Percentiles rank a stretch among this genome's conserved stretches.
These are phyloP conservation scores for Urophycis tenuis DNA, from an alignment of 2,797 vertebrate genomes.

Conservation along the genomic window DNA sequence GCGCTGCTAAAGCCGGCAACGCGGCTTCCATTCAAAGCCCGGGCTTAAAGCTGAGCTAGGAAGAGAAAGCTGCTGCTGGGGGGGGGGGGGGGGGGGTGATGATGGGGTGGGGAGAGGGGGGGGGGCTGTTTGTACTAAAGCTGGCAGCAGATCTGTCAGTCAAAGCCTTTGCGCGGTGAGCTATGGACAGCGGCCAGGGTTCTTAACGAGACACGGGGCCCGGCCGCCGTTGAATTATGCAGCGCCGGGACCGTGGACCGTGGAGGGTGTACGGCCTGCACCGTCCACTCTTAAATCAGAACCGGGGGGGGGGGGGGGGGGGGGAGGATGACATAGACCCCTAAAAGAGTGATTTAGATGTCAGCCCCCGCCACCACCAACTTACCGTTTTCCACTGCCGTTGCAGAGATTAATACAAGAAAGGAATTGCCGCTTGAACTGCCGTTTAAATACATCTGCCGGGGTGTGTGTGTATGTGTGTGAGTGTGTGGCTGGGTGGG, in stretches of 20 bases:
- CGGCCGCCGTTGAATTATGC: conserved; percentile 53
- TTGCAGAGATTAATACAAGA: not conserved
- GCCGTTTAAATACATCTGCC: not conserved
- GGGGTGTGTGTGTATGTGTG: too few relatives aligned
- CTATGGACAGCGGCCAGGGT: conserved; percentile 52
- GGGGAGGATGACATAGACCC: not conserved
- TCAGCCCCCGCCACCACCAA: not conserved
- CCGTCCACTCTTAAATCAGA: not conserved
- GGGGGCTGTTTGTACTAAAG: conserved; percentile 18
- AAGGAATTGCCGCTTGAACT: not conserved
- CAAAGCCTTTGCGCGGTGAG: conserved; percentile 47
- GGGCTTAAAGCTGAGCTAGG: not conserved
- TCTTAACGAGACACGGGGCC: conserved; percentile 67
- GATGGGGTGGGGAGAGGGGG: too few relatives aligned
- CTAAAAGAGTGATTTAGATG: conserved; percentile 1
- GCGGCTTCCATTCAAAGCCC: not conserved
- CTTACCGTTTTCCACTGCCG: not conserved
- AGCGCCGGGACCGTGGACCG: too few relatives aligned
- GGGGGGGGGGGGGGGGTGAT: not conserved
- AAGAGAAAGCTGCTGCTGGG: not conserved
- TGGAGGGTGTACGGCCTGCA: too few relatives aligned
- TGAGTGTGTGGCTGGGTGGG: not conserved
- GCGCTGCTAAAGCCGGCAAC: not conserved
- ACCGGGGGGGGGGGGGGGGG: not conserved
- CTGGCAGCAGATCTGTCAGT: conserved; percentile 60